Conservation (phyloP, 2,888 invertebrate genomes). For the Aphodius granarius region DNA sequence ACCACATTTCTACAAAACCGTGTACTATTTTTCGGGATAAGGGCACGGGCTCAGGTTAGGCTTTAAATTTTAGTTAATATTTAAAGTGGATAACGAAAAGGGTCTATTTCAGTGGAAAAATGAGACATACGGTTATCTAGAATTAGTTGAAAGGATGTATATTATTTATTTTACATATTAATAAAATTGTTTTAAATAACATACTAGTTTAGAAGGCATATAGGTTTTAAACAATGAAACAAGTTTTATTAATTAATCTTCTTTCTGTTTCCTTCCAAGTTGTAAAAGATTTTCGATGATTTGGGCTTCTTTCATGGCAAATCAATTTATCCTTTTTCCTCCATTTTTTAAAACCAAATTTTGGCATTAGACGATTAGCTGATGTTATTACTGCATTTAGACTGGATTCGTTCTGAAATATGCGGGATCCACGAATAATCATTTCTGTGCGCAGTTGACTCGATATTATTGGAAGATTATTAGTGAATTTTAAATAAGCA, state of each 20-base stretch:
- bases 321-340: conserved; percentile 23
- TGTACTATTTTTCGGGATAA: too few species aligned
- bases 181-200: too few species aligned
- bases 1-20: too few species aligned
- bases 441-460: conserved; percentile 27
- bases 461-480: conserved; percentile 25
- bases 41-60: too few species aligned
- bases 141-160: too few species aligned
- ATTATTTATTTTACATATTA: too few species aligned
- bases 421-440: conserved; percentile 26
- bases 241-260: conserved; percentile 19
- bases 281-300: conserved; percentile 27
- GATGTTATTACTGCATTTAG: conserved; percentile 21
- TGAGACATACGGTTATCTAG: too few species aligned
- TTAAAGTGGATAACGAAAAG: too few species aligned
- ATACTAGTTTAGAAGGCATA: too few species aligned
- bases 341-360: conserved; percentile 24
- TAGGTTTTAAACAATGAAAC: too few species aligned
- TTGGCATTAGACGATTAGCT: conserved; percentile 24
- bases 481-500: conserved; percentile 10
- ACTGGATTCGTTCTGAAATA: conserved; percentile 25
- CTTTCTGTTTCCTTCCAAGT: conserved; percentile 28
- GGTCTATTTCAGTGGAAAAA: too few species aligned
- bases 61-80: too few species aligned
- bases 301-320: conserved; percentile 26